Evolutionary conservation across 2,113 vertebrate species (phyloP).

Genomic region (Urocynchramus pylzowi): DNA sequence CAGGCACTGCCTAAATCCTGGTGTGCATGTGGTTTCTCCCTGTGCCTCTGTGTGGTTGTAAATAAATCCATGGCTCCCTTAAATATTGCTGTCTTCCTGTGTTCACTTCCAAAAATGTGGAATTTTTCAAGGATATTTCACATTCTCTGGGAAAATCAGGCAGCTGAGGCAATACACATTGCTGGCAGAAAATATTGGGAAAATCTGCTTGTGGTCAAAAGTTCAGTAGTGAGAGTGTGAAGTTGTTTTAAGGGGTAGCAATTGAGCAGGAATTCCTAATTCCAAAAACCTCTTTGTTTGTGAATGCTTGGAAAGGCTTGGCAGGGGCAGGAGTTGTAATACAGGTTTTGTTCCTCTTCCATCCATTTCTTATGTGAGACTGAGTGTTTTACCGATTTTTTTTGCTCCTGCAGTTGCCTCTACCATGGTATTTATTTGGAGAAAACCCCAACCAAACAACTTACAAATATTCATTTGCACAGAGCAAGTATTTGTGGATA

Average conservation of each 20-base stretch:
- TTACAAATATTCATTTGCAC: constrained; percentile 3
- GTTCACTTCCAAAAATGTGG: not conserved
- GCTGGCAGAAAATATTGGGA: not conserved
- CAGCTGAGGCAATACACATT: not conserved
- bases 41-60: not conserved
- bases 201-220: not conserved
- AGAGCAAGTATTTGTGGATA: not conserved
- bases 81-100: accelerated
- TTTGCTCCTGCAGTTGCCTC: not conserved
- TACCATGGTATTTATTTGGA: not conserved
- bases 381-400: not conserved
- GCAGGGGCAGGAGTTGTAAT: not conserved
- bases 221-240: not conserved
- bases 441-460: not conserved
- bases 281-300: not conserved
- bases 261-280: not conserved
- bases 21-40: not conserved
- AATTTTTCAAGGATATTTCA: not conserved
- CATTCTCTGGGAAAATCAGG: accelerated
- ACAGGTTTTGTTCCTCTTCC: not conserved
- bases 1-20: not conserved
- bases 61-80: not conserved
- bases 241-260: not conserved
- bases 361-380: not conserved
- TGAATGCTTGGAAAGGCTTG: not conserved